A percentile compares a stretch with the other conserved stretches of the same genome.
phyloP scores from a whole-genome alignment of 1,140 invertebrate species.

The Drosophila sechellia region DNA sequence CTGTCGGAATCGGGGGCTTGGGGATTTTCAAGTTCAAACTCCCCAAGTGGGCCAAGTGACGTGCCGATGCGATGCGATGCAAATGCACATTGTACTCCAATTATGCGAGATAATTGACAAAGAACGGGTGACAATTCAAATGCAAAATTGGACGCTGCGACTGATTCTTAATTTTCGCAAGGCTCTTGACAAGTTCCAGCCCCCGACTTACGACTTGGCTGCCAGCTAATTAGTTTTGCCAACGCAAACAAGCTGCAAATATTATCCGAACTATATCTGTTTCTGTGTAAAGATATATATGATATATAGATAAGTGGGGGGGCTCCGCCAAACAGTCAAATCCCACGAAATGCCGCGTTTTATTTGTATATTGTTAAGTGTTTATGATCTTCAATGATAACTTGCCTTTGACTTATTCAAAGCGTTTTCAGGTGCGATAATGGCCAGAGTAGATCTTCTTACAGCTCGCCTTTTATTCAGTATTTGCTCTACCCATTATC shows the following conservation, averaged over 20 bases:
- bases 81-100: constrained; percentile 71
- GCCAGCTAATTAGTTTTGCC: constrained; percentile 68
- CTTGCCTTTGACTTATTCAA: constrained; percentile 39
- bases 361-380: constrained; percentile 20
- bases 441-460: constrained; percentile 22
- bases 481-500: constrained; percentile 35
- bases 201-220: constrained; percentile 27
- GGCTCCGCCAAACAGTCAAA: constrained; percentile 13
- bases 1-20: background rate
- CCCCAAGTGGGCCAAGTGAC: constrained; percentile 58
- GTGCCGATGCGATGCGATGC: constrained; percentile 39
- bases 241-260: constrained; percentile 32
- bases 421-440: constrained; percentile 25
- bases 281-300: constrained; percentile 6
- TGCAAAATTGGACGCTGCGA: constrained; percentile 48
- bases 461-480: constrained; percentile 27
- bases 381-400: constrained; percentile 26
- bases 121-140: constrained; percentile 74
- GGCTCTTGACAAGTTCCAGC: constrained; percentile 34
- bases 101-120: constrained; percentile 69
- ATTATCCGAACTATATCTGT: constrained; percentile 13
- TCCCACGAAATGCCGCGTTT: background rate
- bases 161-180: constrained; percentile 34
- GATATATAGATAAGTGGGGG: constrained; percentile 6
- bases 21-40: constrained; percentile 62